Evolutionary conservation across 1,140 invertebrate species (phyloP).

Genomic region (Leucophenga varia): DNA sequence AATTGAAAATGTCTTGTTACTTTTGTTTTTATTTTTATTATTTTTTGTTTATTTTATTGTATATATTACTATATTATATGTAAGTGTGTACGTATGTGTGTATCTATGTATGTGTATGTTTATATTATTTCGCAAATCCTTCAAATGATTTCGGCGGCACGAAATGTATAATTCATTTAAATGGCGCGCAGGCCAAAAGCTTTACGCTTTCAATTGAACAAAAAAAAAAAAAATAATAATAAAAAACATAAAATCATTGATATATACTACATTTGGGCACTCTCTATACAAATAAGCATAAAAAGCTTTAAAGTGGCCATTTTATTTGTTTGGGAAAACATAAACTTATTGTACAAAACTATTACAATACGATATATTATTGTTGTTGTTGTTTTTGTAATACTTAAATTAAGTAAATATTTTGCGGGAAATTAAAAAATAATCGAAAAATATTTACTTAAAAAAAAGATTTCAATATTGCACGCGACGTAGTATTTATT

Average conservation of each 20-base stretch:
- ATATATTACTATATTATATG: no score
- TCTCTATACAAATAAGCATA: no score
- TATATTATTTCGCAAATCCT: conserved; percentile 43
- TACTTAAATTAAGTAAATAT: conserved; percentile 45
- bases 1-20: no score
- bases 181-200: neutral
- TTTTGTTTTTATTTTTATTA: no score
- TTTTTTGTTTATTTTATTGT: no score
- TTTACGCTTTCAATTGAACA: no score
- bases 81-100: no score
- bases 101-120: no score
- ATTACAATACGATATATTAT: no score
- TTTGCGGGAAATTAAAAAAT: conserved; percentile 50
- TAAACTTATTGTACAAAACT: no score
- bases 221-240: neutral
- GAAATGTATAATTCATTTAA: conserved; percentile 30
- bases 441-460: conserved; percentile 46
- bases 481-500: no score
- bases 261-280: neutral
- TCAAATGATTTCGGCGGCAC: conserved; percentile 48
- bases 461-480: no score
- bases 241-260: neutral
- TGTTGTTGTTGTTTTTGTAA: conserved; percentile 4
- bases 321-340: conserved; percentile 1
- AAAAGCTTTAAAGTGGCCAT: conserved; percentile 4